Percentiles rank a stretch among this genome's conserved stretches.
phyloP scores from a whole-genome alignment of 2,113 vertebrate species.

The Sula dactylatra region DNA sequence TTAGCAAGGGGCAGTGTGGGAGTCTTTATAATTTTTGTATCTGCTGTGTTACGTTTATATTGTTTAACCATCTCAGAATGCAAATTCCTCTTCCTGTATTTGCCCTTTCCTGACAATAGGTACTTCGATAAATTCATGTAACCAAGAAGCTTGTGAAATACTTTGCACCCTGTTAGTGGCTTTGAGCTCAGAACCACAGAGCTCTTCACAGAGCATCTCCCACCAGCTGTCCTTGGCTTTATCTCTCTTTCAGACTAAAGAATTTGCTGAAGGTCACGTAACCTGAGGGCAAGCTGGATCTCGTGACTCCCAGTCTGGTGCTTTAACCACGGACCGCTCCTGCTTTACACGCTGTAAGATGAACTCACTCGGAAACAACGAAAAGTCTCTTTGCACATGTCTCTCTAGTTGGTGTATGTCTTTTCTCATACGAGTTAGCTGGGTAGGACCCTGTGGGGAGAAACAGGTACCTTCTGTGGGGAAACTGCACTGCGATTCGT shows the following conservation, averaged over 20 bases:
- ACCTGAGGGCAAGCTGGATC: slow-evolving; percentile 2
- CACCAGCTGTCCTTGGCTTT: not conserved
- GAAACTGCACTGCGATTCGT: not conserved
- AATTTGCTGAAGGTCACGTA: not conserved
- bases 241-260: slow-evolving; percentile 13
- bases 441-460: not conserved
- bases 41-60: accelerated
- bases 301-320: not conserved
- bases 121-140: not conserved
- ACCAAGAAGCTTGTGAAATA: not conserved
- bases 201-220: not conserved
- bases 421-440: not conserved
- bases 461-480: not conserved
- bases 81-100: not conserved
- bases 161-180: not conserved
- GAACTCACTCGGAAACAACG: not conserved
- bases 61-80: not conserved
- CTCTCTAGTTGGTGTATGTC: not conserved
- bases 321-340: not conserved
- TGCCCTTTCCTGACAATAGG: not conserved
- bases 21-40: not conserved
- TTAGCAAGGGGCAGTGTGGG: not conserved
- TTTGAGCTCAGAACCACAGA: not conserved
- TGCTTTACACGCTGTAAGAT: slow-evolving; percentile 10
- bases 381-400: not conserved